These are phyloP conservation scores for Xenus cinereus DNA, from an alignment of 2,113 vertebrate species.

Conservation along the genomic window DNA sequence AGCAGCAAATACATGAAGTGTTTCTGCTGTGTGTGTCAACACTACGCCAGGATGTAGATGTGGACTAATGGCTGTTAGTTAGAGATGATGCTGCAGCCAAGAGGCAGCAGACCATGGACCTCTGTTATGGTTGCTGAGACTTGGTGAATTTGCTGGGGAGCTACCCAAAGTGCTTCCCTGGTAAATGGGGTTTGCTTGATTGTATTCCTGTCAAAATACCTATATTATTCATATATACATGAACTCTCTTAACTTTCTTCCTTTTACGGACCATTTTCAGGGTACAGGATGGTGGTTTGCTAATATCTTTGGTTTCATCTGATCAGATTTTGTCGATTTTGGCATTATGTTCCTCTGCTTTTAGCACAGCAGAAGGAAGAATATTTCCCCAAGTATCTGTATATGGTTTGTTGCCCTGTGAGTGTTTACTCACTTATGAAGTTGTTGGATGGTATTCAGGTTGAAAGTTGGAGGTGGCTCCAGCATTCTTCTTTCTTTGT, in stretches of 20 bases:
- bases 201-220: fast-evolving
- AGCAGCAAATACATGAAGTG: background rate
- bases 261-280: background rate
- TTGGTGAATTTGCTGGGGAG: background rate
- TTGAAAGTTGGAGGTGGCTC: background rate
- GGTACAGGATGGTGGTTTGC: background rate
- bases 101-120: background rate
- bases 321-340: background rate
- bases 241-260: background rate
- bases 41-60: background rate
- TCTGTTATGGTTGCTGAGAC: background rate
- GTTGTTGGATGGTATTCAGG: background rate
- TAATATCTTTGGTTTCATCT: background rate
- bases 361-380: background rate
- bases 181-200: background rate
- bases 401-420: background rate
- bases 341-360: background rate
- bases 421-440: background rate
- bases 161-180: background rate
- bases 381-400: background rate
- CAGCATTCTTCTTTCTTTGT: background rate
- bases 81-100: background rate
- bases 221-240: background rate
- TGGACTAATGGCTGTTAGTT: background rate
- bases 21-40: background rate